These are phyloP conservation scores for Ctenopoma multispine DNA, from an alignment of 2,797 vertebrate genomes.

Conservation along the genomic window DNA sequence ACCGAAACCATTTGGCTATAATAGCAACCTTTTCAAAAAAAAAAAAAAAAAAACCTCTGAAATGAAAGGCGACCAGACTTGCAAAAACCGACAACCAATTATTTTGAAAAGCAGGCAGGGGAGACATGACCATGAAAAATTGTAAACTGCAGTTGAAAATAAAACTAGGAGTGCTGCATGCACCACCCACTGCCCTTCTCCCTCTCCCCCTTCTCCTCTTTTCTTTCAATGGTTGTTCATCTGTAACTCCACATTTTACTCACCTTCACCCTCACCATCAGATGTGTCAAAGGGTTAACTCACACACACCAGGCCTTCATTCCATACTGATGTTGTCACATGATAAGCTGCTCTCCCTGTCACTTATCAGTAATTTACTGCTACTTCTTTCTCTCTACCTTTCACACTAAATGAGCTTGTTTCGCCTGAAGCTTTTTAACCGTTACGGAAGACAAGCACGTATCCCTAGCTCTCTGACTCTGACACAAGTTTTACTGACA, in stretches of 20 bases:
- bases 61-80: constrained; percentile 80
- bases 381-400: constrained; percentile 67
- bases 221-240: constrained; percentile 49
- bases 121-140: constrained; percentile 83
- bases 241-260: constrained; percentile 44
- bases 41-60: constrained; percentile 78
- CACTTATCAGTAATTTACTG: constrained; percentile 83
- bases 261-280: constrained; percentile 73
- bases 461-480: constrained; percentile 50
- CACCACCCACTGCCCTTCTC: constrained; percentile 54
- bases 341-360: constrained; percentile 77
- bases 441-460: constrained; percentile 59
- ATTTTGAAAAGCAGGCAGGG: constrained; percentile 76
- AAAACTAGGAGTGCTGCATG: constrained; percentile 60
- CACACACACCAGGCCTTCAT: constrained; percentile 81
- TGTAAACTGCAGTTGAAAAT: constrained; percentile 82
- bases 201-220: constrained; percentile 42
- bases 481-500: constrained; percentile 64
- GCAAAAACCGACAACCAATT: constrained; percentile 78
- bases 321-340: constrained; percentile 85
- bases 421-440: constrained; percentile 71
- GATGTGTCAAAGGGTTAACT: constrained; percentile 86
- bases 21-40: constrained; percentile 79
- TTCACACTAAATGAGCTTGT: constrained; percentile 73
- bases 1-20: constrained; percentile 85